phyloP scores from a whole-genome alignment of 2,797 vertebrate species.

The Phaenicophaeus curvirostris region DNA sequence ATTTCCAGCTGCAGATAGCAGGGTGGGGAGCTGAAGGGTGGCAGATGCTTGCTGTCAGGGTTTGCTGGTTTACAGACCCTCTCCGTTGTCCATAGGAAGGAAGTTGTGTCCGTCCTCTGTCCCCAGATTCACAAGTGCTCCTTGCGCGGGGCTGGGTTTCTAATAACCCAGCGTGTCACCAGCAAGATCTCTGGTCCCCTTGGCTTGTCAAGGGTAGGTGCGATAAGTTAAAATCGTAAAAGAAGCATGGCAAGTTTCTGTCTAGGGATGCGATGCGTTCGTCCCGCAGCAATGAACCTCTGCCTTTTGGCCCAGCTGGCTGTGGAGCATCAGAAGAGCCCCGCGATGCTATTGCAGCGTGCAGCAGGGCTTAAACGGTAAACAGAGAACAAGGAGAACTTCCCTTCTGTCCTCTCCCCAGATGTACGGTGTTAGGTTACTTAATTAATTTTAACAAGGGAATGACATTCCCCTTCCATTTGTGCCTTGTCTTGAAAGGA shows the following conservation, averaged over 20 bases:
- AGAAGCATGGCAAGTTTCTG: background rate
- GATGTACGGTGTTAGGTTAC: conserved; percentile 67
- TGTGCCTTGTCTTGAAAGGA: conserved; percentile 60
- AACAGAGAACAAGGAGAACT: conserved; percentile 63
- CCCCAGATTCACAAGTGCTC: background rate
- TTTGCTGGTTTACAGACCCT: conserved; percentile 9
- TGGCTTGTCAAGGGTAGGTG: background rate
- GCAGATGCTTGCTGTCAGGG: background rate
- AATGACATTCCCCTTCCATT: conserved; percentile 61
- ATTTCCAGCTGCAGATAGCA: conserved; percentile 14
- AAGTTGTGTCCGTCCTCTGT: background rate
- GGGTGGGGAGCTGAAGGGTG: background rate
- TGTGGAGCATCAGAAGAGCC: no score
- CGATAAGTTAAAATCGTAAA: no score
- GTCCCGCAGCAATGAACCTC: background rate
- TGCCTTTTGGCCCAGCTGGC: background rate
- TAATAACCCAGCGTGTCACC: background rate
- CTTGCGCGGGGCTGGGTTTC: background rate
- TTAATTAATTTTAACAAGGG: conserved; percentile 73
- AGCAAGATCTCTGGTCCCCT: background rate
- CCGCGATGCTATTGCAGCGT: conserved; percentile 36
- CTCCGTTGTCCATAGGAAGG: background rate
- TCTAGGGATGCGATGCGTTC: background rate
- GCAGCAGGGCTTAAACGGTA: background rate
- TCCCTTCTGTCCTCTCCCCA: conserved; percentile 64